Conservation (phyloP, 2,113 vertebrate genomes). For the Macaca fascicularis region T2T-MFA8v1.1 NC_088380.1:99060001-99060500, state of each 20-base stretch:
- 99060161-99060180: background rate
- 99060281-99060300: background rate
- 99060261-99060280: background rate
- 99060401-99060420: background rate
- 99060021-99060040: slow-evolving; percentile 37
- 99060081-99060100: background rate
- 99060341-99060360: background rate
- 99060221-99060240: slow-evolving; percentile 28
- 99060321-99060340: background rate
- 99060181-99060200: background rate
- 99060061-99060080: slow-evolving; percentile 12
- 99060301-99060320: slow-evolving; percentile 7
- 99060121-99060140: background rate
- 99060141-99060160: background rate
- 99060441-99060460: background rate
- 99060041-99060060: background rate
- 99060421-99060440: background rate
- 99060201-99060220: background rate
- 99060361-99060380: background rate
- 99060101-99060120: background rate
- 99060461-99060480: background rate
- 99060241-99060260: background rate
- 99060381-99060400: background rate
- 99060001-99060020: slow-evolving; percentile 28
- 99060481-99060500: background rate